These are phyloP conservation scores for Bombus polaris DNA, from an alignment of 1,140 invertebrate species.

Conservation along the genomic window DNA sequence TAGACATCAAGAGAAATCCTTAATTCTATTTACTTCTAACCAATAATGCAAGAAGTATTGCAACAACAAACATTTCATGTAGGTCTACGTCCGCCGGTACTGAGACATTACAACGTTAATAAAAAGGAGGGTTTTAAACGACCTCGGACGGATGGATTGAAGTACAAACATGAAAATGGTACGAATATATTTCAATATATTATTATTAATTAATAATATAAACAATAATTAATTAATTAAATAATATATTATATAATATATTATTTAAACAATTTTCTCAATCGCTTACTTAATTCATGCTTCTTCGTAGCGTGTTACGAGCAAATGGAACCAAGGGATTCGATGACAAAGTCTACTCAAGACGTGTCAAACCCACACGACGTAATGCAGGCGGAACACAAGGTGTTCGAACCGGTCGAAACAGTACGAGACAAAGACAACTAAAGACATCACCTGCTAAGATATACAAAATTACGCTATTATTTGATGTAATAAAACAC, in stretches of 20 bases:
- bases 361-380: slow-evolving; percentile 17
- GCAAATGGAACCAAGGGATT: slow-evolving; percentile 22
- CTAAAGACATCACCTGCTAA: background rate
- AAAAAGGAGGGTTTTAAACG: background rate
- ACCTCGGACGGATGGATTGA: slow-evolving; percentile 24
- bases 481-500: background rate
- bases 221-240: too few relatives aligned
- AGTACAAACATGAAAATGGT: slow-evolving; percentile 54
- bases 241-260: too few relatives aligned
- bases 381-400: background rate
- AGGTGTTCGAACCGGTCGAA: background rate
- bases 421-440: background rate
- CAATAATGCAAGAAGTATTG: too few relatives aligned
- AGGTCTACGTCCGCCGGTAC: background rate
- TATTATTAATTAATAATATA: too few relatives aligned
- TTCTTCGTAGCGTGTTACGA: slow-evolving; percentile 42
- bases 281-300: too few relatives aligned
- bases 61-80: background rate
- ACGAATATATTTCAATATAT: background rate
- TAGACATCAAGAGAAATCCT: too few relatives aligned
- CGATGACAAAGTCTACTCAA: slow-evolving; percentile 10
- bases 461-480: background rate
- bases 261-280: background rate
- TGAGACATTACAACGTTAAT: background rate
- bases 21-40: too few relatives aligned